These are phyloP conservation scores for Papilio protenor DNA, from an alignment of 2,888 invertebrate species.

Conservation along the genomic window DNA sequence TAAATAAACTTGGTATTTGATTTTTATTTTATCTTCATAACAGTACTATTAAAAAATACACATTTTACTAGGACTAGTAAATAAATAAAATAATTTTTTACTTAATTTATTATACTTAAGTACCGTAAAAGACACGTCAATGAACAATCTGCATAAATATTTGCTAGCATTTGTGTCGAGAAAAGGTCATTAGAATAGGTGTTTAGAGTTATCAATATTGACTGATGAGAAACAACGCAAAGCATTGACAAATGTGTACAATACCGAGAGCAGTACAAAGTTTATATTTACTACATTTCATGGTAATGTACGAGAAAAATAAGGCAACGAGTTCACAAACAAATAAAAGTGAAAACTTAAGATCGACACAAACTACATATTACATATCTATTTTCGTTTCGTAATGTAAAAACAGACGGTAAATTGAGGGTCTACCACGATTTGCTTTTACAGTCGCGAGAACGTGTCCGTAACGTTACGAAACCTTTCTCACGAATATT, in stretches of 20 bases:
- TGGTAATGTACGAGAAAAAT: background rate
- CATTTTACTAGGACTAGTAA: background rate
- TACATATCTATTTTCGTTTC: no score
- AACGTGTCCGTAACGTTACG: no score
- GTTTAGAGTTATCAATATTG: slow-evolving; percentile 39
- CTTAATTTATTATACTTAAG: background rate
- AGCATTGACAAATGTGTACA: slow-evolving; percentile 24
- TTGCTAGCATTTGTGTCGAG: slow-evolving; percentile 17
- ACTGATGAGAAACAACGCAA: slow-evolving; percentile 29
- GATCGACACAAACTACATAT: no score
- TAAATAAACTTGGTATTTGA: no score
- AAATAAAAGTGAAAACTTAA: background rate
- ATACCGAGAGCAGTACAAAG: background rate
- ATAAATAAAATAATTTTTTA: background rate
- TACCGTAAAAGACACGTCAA: background rate
- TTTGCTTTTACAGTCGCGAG: no score
- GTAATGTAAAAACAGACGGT: no score
- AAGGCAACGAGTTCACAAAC: background rate
- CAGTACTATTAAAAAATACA: background rate
- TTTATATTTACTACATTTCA: background rate
- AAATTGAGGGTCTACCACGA: no score
- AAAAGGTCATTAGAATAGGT: slow-evolving; percentile 26
- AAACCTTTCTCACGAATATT: no score
- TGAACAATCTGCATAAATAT: slow-evolving; percentile 22
- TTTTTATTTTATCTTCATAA: background rate